Evolutionary conservation across 2,113 vertebrate species (phyloP).

Genomic region (Mola mola): DNA sequence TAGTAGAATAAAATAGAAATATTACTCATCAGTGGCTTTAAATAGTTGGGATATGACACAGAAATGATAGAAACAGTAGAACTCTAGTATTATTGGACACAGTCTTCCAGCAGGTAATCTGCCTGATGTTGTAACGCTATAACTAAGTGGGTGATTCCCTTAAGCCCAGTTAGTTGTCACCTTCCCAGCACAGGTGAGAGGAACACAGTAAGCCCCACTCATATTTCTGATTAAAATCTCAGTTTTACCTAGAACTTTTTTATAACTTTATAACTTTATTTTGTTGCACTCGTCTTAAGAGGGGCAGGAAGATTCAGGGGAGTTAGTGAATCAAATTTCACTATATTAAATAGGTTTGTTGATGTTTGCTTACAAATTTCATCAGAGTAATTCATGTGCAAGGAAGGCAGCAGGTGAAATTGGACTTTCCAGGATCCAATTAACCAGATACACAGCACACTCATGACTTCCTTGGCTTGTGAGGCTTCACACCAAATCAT

Average conservation of each 20-base stretch:
- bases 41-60: background rate
- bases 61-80: no score
- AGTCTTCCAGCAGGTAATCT: conserved; percentile 6
- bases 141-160: no score
- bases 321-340: conserved; percentile 7
- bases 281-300: no score
- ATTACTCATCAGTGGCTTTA: background rate
- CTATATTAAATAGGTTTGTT: background rate
- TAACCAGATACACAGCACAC: conserved; percentile 4
- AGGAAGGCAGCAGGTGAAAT: background rate
- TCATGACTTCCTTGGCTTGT: background rate
- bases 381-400: background rate
- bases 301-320: conserved; percentile 35
- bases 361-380: background rate
- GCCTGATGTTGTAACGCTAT: no score
- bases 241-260: no score
- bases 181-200: conserved; percentile 57
- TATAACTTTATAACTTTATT: no score
- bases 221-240: background rate
- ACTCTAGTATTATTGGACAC: no score
- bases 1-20: background rate
- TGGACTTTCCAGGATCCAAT: background rate
- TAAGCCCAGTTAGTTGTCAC: conserved; percentile 26
- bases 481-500: no score
- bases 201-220: background rate